Percentiles rank a stretch among this genome's conserved stretches.
These are phyloP conservation scores for Psilopsiagon aurifrons DNA, from an alignment of 2,113 vertebrate genomes.

Conservation along the genomic window DNA sequence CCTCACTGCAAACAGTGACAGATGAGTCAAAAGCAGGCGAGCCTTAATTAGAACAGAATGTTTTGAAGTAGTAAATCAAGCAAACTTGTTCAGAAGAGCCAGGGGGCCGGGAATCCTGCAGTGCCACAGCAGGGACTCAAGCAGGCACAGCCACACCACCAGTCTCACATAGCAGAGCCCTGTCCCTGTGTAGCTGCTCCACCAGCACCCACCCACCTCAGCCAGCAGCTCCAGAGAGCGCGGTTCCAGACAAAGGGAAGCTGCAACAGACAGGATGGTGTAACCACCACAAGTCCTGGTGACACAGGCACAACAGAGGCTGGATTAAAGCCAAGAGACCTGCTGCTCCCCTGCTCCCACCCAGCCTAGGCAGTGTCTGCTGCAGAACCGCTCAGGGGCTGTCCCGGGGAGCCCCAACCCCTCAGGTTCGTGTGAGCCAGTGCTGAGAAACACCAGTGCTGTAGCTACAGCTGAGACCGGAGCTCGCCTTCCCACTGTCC, in stretches of 20 bases:
- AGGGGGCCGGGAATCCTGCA: rapidly evolving
- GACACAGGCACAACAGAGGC: background rate
- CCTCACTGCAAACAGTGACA: constrained; percentile 33
- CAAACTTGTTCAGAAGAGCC: background rate
- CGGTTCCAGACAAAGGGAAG: background rate
- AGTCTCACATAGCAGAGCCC: rapidly evolving
- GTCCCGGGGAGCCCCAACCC: rapidly evolving
- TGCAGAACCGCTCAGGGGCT: background rate
- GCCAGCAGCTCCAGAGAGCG: background rate
- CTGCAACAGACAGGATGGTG: background rate
- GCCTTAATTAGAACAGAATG: constrained; percentile 39
- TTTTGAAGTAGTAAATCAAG: constrained; percentile 25
- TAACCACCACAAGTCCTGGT: background rate
- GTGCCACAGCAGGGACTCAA: background rate
- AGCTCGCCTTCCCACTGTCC: background rate
- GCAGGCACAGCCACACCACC: background rate
- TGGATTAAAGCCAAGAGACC: background rate
- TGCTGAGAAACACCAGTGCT: rapidly evolving
- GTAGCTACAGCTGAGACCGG: background rate
- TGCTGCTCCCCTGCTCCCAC: background rate
- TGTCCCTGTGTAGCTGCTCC: rapidly evolving
- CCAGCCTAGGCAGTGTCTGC: rapidly evolving
- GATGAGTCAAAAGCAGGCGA: background rate
- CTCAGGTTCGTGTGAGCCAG: background rate
- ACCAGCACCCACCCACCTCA: background rate